Evolutionary conservation across 1,140 invertebrate species (phyloP), one percentile per base, ranked within the genome.

Genomic region (Thereuonema tuberculata): DNA sequence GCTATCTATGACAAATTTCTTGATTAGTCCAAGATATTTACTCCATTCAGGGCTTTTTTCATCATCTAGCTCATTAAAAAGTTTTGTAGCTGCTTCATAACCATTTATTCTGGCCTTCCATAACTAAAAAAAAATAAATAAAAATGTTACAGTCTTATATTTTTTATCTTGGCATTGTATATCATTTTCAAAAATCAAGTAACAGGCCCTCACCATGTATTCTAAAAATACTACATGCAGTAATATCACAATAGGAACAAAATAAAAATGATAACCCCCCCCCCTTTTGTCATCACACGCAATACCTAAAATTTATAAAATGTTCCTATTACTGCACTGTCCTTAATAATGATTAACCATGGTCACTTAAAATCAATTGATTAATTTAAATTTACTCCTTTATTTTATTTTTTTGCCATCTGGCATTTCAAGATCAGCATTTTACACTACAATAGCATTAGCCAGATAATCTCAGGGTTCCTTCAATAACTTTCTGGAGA

Each of bases 61-160:
- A 76, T 96, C 90, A 61, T 71, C 84, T 61, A 89, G 83, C 64
- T 83, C 81, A 50, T 82, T 78, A 75, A 98, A 95, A 9, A 89
- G 75, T 71, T 95, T 95, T 2, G 84, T 80, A 0, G 90, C 86
- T 72, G 95, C 91, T 76, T 97, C 92, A 68, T 96, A 98, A 0
- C 92, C 94, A 68, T 84, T 82, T 0, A 96, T 77, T 67, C 94
- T 79, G 2, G 93, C 93, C 74, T 96, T 96, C 93, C 93, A 98
- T 60, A 86, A 72, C 82, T 84, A 62, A 46, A 71, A 66, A 65
- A 62, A 64, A 58, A 56, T 64, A 56, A 62, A 61, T 48, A 48
- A 57, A 48, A 31, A 17, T 3, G 24, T n/a, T 49, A 25, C 14
- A 50, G n/a, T 20, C n/a, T 61, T 21, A 43, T 56, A 25, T 20